Conservation (phyloP, 2,888 invertebrate species). For the Apocheima hispidaria region DNA sequence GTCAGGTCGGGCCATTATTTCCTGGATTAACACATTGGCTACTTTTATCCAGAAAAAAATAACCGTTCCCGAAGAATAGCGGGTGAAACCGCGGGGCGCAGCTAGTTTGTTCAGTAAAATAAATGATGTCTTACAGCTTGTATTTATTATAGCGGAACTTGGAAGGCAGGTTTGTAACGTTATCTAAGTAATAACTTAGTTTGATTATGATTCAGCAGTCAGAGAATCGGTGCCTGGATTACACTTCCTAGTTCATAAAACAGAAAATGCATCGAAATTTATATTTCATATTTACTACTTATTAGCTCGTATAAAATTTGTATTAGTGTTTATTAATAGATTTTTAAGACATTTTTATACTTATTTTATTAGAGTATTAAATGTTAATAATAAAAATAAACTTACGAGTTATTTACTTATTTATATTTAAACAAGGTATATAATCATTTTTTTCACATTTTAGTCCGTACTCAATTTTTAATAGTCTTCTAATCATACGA, state of each 20-base stretch:
- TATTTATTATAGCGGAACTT: constrained; percentile 5
- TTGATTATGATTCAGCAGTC: not conserved
- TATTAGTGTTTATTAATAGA: no score
- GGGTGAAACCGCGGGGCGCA: no score
- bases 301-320: no score
- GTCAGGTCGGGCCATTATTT: no score
- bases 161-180: not conserved
- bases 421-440: no score
- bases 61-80: no score
- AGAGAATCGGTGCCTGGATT: not conserved
- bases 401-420: no score
- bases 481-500: constrained; percentile 18
- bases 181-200: constrained; percentile 4
- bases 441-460: not conserved
- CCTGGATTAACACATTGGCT: no score
- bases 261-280: not conserved
- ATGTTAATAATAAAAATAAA: no score
- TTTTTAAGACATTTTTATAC: no score
- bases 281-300: not conserved
- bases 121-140: not conserved
- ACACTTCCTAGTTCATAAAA: not conserved
- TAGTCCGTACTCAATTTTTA: constrained; percentile 1
- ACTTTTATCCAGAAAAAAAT: no score
- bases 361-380: no score
- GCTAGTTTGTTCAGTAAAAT: not conserved